Evolutionary conservation across 2,797 vertebrate genomes (phyloP).

Genomic region (Platalea minor): DNA sequence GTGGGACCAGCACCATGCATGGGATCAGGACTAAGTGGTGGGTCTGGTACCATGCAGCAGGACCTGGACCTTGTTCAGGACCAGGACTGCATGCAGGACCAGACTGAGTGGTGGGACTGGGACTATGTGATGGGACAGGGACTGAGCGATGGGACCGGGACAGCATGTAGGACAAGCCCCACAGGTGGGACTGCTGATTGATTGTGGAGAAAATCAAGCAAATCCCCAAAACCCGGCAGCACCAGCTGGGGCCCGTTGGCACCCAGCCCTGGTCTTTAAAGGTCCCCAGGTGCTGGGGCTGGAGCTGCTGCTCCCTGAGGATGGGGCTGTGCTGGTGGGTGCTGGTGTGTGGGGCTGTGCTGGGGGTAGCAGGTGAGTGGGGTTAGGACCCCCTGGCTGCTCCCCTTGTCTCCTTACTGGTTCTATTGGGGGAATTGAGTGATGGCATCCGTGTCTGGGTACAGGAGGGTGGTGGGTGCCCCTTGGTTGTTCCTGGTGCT

Average conservation of each 20-base stretch:
- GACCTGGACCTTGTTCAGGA: neutral
- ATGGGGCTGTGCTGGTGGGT: neutral
- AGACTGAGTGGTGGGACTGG: neutral
- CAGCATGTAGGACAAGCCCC: neutral
- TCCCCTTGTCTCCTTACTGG: fast-evolving
- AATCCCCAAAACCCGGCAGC: neutral
- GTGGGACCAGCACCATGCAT: neutral
- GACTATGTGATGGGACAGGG: neutral
- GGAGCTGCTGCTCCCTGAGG: neutral
- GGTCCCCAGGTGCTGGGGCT: neutral
- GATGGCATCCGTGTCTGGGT: neutral
- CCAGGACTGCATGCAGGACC: neutral
- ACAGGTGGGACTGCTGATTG: neutral
- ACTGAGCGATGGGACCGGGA: too few species aligned
- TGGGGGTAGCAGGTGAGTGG: neutral
- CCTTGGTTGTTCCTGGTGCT: neutral
- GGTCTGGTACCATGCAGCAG: neutral
- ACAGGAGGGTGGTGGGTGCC: neutral
- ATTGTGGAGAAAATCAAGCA: neutral
- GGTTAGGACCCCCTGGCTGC: neutral
- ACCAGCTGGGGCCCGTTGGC: neutral
- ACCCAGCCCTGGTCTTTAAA: neutral
- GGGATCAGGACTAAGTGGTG: neutral
- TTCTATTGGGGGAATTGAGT: neutral
- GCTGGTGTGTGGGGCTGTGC: neutral